Evolutionary conservation across 1,140 invertebrate species (phyloP), one percentile per base, ranked within the genome.

Genomic region (Leptopilina clavipes): DNA sequence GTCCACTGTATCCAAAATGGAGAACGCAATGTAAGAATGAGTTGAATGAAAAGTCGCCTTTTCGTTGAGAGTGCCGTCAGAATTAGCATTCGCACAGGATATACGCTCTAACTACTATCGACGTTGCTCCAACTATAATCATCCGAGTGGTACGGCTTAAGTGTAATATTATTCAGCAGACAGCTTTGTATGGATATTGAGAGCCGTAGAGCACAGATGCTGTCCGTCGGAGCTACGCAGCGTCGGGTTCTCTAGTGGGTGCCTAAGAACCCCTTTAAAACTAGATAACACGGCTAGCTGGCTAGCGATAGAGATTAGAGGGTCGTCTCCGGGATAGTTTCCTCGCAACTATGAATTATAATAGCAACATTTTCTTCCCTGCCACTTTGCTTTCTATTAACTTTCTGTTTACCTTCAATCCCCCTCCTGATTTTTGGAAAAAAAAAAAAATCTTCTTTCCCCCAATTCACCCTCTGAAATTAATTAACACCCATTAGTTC

Each of bases 81-180:
- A 89, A 90, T 90, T 90, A 90, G 89, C 89, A 90, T 90, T 91
- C 88, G 87, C 85, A 87, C 88, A 90, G 90, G 90, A 91, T 90
- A 88, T 88, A 89, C 89, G 90, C 86, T 90, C 89, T 89, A 90
- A 91, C 89, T 91, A 87, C 89, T 91, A 90, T 91, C 88, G 86
- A 88, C 86, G 87, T 88, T 88, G 85, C 83, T 86, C 83, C 85
- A 90, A 90, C 88, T 90, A 91, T 91, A 91, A 91, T 91, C 90
- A 89, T 88, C 82, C 83, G 85, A 86, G 83, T 85, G 83, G 86
- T 88, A 85, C 81, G 89, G 88, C 83, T 87, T 89, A 88, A 88
- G 88, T 89, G 87, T 91, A 91, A 90, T 91, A 89, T 91, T 91
- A 90, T 90, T 91, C 90, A 89, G 82, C 88, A 87, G 88, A 89